phyloP scores from a whole-genome alignment of 2,797 vertebrate species.

The Tapirus indicus region DNA sequence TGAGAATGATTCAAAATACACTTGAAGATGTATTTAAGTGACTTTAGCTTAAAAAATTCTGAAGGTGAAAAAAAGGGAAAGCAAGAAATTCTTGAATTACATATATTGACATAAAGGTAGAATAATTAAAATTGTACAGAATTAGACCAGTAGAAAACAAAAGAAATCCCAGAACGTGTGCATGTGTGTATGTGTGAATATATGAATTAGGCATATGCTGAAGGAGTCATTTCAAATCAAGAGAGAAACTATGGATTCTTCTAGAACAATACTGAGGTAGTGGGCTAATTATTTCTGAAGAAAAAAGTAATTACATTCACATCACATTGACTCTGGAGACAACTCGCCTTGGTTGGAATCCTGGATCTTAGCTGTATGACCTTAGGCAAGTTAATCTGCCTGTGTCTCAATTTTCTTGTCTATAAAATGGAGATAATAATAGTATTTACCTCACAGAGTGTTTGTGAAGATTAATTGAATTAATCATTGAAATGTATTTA shows the following conservation, averaged over 20 bases:
- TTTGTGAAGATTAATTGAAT: not conserved
- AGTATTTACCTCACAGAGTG: not conserved
- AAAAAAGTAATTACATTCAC: not conserved
- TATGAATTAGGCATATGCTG: not conserved
- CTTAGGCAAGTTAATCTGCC: not conserved
- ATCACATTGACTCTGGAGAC: not conserved
- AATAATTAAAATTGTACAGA: not conserved
- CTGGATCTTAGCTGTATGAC: not conserved
- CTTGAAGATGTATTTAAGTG: not conserved
- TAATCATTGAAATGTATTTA: not conserved
- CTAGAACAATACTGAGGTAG: not conserved
- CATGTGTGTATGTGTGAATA: not conserved
- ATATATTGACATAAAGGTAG: not conserved
- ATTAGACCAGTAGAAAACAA: not conserved
- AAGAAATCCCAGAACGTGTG: not conserved
- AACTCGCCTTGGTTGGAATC: not conserved
- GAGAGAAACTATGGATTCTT: not conserved
- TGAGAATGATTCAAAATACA: not conserved
- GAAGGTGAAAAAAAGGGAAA: not conserved
- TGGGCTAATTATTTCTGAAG: not conserved
- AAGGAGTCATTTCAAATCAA: not conserved
- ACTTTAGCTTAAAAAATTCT: not conserved
- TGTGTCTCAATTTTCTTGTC: not conserved
- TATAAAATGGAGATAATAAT: not conserved
- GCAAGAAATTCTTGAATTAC: not conserved